Evolutionary conservation across 2,797 vertebrate species (phyloP), one percentile per base, ranked within the genome.

Genomic region (Microctenopoma steveboyesi): DNA sequence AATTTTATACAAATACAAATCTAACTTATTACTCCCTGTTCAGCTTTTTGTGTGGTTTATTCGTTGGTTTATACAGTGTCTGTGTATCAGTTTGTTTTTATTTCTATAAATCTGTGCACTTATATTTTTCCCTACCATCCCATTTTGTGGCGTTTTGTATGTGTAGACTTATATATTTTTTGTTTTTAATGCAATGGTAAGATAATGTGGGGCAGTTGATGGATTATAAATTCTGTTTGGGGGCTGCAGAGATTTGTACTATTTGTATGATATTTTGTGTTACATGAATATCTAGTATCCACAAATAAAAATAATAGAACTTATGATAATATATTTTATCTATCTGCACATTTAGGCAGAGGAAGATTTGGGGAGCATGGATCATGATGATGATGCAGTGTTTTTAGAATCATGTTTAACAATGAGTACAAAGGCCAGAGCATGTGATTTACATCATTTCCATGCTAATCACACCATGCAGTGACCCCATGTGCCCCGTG

Each of bases 1-100:
- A 65, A 80, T 77, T 85, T 81, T 49, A 71, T 72, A 77, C 65
- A 69, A 80, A 86, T 78, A 66, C 51, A 79, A 82, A 80, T 73
- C 57, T 63, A 55, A 64, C n/a, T 66, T 69, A 65, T 59, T 39
- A 15, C 67, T 72, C 56, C 35, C 55, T 3, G 55, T 72, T 61
- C 46, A 54, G 15, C 69, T 52, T 35, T 52, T 48, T 58, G 49
- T 33, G n/a, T 59, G 28, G 28, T 43, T 58, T 51, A 18, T 35
- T 54, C 59, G 18, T 42, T 7, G n/a, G 14, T 54, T 63, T 50
- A 10, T 40, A 11, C 47, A 18, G 40, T 46, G 1, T 39, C 3
- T 53, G 16, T 43, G 39, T 8, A 40, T 28, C n/a, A 10, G 4
- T 62, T 59, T 48, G 28, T 14, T 63, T 79, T 64, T 69, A 48